phyloP scores from a whole-genome alignment of 1,140 invertebrate genomes.

The Homalodisca vitripennis region DNA sequence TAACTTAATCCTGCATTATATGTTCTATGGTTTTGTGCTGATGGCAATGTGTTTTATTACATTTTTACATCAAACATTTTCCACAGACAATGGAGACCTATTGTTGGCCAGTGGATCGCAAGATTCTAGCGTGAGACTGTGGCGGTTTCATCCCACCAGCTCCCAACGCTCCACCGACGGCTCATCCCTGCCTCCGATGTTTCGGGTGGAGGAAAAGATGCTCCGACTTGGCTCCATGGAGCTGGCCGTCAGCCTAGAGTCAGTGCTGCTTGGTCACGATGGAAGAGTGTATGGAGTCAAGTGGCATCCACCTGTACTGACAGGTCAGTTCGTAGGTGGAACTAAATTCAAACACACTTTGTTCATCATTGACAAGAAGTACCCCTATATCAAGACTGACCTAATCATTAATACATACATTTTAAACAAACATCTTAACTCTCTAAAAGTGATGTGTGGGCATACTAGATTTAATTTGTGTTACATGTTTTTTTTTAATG shows the following conservation, averaged over 20 bases:
- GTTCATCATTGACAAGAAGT: no score
- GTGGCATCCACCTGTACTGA: constrained; percentile 62
- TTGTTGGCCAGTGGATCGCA: constrained; percentile 84
- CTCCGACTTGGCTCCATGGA: constrained; percentile 49
- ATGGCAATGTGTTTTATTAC: constrained; percentile 33
- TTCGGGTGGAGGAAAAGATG: constrained; percentile 59
- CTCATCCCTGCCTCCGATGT: not conserved
- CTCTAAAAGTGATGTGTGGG: no score
- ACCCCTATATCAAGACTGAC: no score
- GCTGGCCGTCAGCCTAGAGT: constrained; percentile 72
- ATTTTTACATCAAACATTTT: constrained; percentile 37
- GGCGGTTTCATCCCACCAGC: constrained; percentile 61
- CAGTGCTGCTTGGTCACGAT: constrained; percentile 88
- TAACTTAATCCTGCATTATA: no score
- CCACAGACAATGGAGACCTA: constrained; percentile 56
- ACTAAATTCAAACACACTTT: no score
- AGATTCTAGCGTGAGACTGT: constrained; percentile 83
- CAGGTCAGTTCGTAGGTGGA: no score
- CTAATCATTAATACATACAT: no score
- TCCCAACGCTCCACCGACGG: constrained; percentile 30
- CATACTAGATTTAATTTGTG: no score
- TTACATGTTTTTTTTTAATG: no score
- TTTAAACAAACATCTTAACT: no score
- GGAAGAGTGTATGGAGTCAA: constrained; percentile 90
- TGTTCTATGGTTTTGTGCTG: no score